Base-by-base conservation (phyloP, 2,888 invertebrate genomes). In the Diaphora mendica region DNA sequence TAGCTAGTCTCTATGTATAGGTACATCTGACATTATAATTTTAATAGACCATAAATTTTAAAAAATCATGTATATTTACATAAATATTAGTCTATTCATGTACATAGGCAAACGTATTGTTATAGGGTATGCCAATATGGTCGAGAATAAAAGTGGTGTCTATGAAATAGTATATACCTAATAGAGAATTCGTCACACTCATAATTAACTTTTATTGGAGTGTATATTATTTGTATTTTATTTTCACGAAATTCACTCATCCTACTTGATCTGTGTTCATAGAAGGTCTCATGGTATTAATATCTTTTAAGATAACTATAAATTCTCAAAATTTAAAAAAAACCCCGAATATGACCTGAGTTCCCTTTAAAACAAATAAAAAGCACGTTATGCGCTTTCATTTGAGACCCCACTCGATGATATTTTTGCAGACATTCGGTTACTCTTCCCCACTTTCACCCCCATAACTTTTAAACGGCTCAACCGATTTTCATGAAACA, bases 141-240 rank as follows among this genome's bases (percentile, higher is more conserved):
- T 79, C 75, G 84, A 85, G 84, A 84, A 84, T 85, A n/a, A 51
- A 55, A n/a, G n/a, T n/a, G n/a, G 20, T 55, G 51, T 23, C n/a
- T n/a, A 55, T 55, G n/a, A 23, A 9, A 9, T 55, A 55, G n/a
- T 55, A 51, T 0, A 8, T 39, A 35, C 8, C 2, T 7, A n/a
- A 23, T 48, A 20, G 5, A 20, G 17, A 55, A 55, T 55, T 9
- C 23, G 3, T 9, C 23, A 51, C 23, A 55, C 51, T n/a, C 0
- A 55, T n/a, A 55, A 51, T 1, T 51, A 23, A 51, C 51, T 23
- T 51, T 23, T 51, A 51, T 51, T 73, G 33, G 68, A 77, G 72
- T 77, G 75, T 72, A 76, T 66, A 13, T 62, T 75, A 73, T n/a
- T 35, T 65, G 2, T 15, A 59, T 59, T 15, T 55, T 15, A 13